Conservation (phyloP, 2,113 vertebrate species). For the Melanostigma gelatinosum region DNA sequence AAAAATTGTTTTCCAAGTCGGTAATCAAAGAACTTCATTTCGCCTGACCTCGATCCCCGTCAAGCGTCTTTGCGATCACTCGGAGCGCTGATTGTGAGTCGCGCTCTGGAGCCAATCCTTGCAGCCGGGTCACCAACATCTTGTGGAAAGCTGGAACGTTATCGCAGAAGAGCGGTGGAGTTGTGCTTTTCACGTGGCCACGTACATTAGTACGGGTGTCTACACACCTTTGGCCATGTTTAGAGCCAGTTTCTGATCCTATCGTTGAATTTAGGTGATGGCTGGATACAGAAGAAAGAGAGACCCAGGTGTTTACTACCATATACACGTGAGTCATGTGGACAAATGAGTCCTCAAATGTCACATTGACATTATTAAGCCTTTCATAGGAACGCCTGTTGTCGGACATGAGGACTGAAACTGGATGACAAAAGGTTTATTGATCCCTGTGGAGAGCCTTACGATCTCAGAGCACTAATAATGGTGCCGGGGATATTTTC, state of each 20-base stretch:
- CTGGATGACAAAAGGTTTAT: conserved; percentile 1
- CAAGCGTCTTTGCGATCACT: neutral
- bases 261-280: neutral
- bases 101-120: neutral
- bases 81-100: neutral
- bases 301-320: neutral
- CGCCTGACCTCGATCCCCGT: neutral
- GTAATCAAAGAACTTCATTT: neutral
- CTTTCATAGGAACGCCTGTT: neutral
- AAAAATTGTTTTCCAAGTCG: neutral
- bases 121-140: neutral
- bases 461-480: conserved; percentile 1
- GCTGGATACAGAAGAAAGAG: neutral
- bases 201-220: neutral
- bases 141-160: neutral
- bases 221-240: neutral
- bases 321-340: neutral
- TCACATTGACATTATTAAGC: conserved; percentile 43
- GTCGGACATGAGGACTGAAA: conserved; percentile 8
- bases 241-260: neutral
- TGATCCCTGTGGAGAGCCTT: neutral
- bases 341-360: conserved; percentile 46
- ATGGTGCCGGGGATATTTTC: neutral
- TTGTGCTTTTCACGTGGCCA: neutral
- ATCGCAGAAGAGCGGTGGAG: neutral